phyloP scores from a whole-genome alignment of 2,888 invertebrate genomes.

The Standfussiana lucernea region DNA sequence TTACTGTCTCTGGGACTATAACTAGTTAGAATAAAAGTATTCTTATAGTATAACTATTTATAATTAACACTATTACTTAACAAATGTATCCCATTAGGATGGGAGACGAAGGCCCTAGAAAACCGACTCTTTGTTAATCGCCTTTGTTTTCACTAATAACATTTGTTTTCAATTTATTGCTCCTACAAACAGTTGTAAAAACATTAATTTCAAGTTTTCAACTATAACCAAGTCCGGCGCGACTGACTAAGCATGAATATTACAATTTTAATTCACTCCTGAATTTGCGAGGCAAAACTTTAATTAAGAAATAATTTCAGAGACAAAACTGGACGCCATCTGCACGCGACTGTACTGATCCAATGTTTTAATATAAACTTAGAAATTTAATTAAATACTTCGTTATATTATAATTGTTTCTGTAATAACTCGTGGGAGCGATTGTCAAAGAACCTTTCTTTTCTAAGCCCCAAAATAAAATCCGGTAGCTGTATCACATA shows the following conservation, averaged over 20 bases:
- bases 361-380: conserved; percentile 68
- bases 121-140: not conserved
- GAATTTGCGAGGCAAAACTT: conserved; percentile 61
- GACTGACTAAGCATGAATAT: conserved; percentile 56
- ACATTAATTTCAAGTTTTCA: conserved; percentile 48
- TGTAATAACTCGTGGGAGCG: conserved; percentile 25
- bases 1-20: not conserved
- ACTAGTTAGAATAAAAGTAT: not conserved
- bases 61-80: not conserved
- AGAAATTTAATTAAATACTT: conserved; percentile 70
- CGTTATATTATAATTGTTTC: conserved; percentile 54
- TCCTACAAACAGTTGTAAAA: conserved; percentile 40
- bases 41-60: not conserved
- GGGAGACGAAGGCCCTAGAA: not conserved
- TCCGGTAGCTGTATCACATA: not conserved
- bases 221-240: conserved; percentile 32
- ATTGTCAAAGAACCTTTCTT: conserved; percentile 17
- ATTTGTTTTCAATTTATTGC: conserved; percentile 32
- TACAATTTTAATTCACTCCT: conserved; percentile 65
- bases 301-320: conserved; percentile 74
- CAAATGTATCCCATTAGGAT: not conserved
- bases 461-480: not conserved
- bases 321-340: conserved; percentile 69
- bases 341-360: conserved; percentile 65
- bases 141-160: conserved; percentile 30